Percentiles rank a stretch among this genome's conserved stretches.
phyloP scores from a whole-genome alignment of 2,113 vertebrate genomes.

The Clarias macrocephalus region DNA sequence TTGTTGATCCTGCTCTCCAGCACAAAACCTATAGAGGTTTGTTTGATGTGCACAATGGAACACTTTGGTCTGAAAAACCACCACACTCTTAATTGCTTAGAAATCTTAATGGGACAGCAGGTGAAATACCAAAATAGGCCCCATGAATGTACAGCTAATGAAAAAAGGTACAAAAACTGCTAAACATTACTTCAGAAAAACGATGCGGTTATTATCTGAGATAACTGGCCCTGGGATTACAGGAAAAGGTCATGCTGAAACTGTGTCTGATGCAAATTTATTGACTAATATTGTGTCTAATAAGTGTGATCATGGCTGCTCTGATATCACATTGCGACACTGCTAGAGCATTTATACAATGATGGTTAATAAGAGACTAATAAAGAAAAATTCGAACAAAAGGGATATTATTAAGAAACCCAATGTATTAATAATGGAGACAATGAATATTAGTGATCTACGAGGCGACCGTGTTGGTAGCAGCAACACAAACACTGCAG shows the following conservation, averaged over 20 bases:
- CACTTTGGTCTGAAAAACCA: background rate
- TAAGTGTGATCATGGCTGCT: background rate
- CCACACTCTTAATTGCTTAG: background rate
- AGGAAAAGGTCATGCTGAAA: background rate
- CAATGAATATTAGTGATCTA: background rate
- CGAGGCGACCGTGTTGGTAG: background rate
- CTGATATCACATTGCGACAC: background rate
- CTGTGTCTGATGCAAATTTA: background rate
- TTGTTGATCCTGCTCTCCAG: background rate
- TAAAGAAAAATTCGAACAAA: background rate
- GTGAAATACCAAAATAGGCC: background rate
- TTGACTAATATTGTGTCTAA: background rate
- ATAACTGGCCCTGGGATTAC: background rate
- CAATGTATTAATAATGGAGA: background rate
- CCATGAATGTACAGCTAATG: too few relatives aligned
- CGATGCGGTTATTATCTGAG: background rate
- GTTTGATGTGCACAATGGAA: background rate
- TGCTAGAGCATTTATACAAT: background rate
- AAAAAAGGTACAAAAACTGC: background rate
- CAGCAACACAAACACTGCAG: background rate
- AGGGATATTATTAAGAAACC: background rate
- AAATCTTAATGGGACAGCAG: background rate
- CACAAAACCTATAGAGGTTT: background rate
- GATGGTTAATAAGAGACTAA: background rate
- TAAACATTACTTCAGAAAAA: background rate